Evolutionary conservation across 2,113 vertebrate species (phyloP), one percentile per base, ranked within the genome.

Genomic region (Columba janthina): DNA sequence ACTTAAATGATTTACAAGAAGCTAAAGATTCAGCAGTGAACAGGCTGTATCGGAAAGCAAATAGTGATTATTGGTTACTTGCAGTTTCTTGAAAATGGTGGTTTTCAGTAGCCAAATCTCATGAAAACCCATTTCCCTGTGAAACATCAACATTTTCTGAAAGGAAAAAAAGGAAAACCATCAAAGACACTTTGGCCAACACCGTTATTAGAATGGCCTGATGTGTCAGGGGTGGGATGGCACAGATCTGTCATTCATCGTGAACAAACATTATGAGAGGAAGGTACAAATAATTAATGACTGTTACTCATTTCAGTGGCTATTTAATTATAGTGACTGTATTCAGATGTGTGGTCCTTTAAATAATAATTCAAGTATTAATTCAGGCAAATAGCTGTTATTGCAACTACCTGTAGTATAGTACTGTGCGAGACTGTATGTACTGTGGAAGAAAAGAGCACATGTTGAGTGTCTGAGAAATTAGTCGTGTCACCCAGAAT

Each of bases 401-500:
- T 2, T 92, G 69, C 5, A 57, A 4, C 34, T 42, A 6, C 48
- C 38, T 36, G 51, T 24, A 11, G 19, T 29, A 3, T 53, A 32
- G 60, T 10, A 12, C 58, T 73, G 32, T 44, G 17, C 54, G 53
- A 36, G 36, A 32, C 12, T 14, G 57, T 18, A 24, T 9, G 32
- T 42, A 11, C 57, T 38, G 72, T 19, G 22, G 50, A 12, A 70
- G 48, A 17, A 25, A 54, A 60, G n/a, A 91, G 54, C 79, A 86
- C 70, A 60, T 12, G 76, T 58, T 4, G 10, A 73, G 12, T 57
- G 57, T 71, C 50, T 94, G 78, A 57, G 71, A 86, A 94, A 95
- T 96, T 89, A 93, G 72, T 54, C 53, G 0, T 65, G 76, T 94
- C 88, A 84, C 56, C 53, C 10, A 15, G 38, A 91, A 29, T 81